Evolutionary conservation across 2,888 invertebrate species (phyloP).

Genomic region (Phengaris arion): DNA sequence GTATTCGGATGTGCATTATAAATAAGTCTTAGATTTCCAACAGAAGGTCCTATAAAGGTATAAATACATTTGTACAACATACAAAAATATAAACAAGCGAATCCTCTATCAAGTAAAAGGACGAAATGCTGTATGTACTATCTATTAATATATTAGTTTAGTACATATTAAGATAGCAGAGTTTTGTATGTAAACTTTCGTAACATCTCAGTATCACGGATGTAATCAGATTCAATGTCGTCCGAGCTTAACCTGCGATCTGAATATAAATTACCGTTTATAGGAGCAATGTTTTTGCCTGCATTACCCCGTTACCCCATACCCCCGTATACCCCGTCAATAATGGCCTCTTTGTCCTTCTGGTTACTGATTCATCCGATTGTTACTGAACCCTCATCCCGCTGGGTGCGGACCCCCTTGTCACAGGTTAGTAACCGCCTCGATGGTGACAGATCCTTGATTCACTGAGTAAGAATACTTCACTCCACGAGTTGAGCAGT

Average conservation of each 20-base stretch:
- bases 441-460: too few species aligned
- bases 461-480: too few species aligned
- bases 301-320: not conserved
- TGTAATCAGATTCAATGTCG: conserved; percentile 29
- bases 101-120: too few species aligned
- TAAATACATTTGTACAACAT: too few species aligned
- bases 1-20: too few species aligned
- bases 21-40: too few species aligned
- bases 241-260: conserved; percentile 28
- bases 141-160: not conserved
- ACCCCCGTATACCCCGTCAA: not conserved
- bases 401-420: not conserved
- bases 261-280: conserved; percentile 28
- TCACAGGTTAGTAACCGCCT: not conserved
- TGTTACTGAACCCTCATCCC: not conserved
- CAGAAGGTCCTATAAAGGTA: too few species aligned
- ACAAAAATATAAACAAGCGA: too few species aligned
- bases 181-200: conserved; percentile 23
- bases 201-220: conserved; percentile 22
- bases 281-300: conserved; percentile 1
- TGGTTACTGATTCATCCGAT: not conserved
- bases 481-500: too few species aligned
- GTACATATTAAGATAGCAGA: not conserved
- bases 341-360: not conserved
- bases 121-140: not conserved